A percentile compares a stretch with the other conserved stretches of the same genome.
These are phyloP conservation scores for Siphamia tubifer DNA, from an alignment of 2,113 vertebrate species.

Conservation along the genomic window DNA sequence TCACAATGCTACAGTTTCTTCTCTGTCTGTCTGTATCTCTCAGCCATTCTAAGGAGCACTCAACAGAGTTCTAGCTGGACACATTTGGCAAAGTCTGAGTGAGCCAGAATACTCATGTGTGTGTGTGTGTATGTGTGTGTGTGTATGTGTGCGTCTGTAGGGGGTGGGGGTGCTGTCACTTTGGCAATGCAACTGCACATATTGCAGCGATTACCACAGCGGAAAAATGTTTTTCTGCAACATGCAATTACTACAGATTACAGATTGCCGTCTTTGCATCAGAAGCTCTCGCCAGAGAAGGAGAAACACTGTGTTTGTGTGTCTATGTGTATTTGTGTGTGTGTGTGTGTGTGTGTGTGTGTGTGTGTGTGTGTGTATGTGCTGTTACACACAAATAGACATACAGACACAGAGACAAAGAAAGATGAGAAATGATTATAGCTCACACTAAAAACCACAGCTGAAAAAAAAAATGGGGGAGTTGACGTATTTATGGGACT, in stretches of 20 bases:
- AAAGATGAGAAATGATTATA: conserved; percentile 81
- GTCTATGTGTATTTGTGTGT: conserved; percentile 56
- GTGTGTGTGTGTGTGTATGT: conserved; percentile 33
- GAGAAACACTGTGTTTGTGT: conserved; percentile 64
- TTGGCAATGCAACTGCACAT: conserved; percentile 82
- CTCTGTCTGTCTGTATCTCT: conserved; percentile 21
- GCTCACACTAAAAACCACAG: conserved; percentile 77
- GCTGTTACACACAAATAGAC: conserved; percentile 66
- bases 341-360: conserved; percentile 40
- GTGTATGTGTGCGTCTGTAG: conserved; percentile 50
- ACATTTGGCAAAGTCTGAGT: conserved; percentile 50
- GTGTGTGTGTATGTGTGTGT: conserved; percentile 2
- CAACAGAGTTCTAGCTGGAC: conserved; percentile 17
- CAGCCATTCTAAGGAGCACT: conserved; percentile 12
- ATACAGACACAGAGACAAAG: conserved; percentile 71
- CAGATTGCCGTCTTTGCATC: conserved; percentile 82
- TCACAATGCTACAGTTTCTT: conserved; percentile 3
- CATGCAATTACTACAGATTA: conserved; percentile 87
- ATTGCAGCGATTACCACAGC: conserved; percentile 84
- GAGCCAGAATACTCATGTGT: conserved; percentile 45
- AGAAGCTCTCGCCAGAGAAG: conserved; percentile 75
- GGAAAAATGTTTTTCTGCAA: conserved; percentile 87
- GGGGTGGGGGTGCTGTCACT: conserved; percentile 79
- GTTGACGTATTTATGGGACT: conserved; percentile 74
- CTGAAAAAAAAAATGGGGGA: conserved; percentile 65